These are phyloP conservation scores for Nomia melanderi DNA, from an alignment of 1,140 invertebrate species.

Conservation along the genomic window DNA sequence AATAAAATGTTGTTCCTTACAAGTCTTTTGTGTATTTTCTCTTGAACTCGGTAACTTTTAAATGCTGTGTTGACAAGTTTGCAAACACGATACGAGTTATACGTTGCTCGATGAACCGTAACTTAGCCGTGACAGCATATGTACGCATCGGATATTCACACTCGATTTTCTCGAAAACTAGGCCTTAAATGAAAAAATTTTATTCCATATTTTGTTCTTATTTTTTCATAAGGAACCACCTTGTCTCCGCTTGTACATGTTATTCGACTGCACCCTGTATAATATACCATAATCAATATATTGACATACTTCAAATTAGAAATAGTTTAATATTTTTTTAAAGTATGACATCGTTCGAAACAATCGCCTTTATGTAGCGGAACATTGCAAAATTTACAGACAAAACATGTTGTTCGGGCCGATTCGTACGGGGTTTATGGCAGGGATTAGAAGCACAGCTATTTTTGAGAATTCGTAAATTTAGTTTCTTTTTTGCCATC, in stretches of 20 bases:
- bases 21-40: background rate
- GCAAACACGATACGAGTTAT: too few species aligned
- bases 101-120: background rate
- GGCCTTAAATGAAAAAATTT: conserved; percentile 13
- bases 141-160: background rate
- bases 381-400: background rate
- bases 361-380: background rate
- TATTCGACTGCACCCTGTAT: background rate
- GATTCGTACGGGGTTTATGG: too few species aligned
- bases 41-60: background rate
- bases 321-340: background rate
- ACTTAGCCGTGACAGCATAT: background rate
- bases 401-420: too few species aligned
- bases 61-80: background rate
- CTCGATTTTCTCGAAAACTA: background rate
- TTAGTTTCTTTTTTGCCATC: too few species aligned
- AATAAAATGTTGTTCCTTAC: background rate
- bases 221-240: background rate
- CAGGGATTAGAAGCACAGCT: too few species aligned
- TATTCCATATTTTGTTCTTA: too few species aligned
- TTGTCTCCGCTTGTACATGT: background rate
- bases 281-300: too few species aligned
- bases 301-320: too few species aligned
- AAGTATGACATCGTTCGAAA: background rate
- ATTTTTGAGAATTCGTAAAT: too few species aligned